Percentiles rank a stretch among this genome's conserved stretches.
Conservation (phyloP, 2,797 vertebrate genomes). For the Lepus townsendii region DNA sequence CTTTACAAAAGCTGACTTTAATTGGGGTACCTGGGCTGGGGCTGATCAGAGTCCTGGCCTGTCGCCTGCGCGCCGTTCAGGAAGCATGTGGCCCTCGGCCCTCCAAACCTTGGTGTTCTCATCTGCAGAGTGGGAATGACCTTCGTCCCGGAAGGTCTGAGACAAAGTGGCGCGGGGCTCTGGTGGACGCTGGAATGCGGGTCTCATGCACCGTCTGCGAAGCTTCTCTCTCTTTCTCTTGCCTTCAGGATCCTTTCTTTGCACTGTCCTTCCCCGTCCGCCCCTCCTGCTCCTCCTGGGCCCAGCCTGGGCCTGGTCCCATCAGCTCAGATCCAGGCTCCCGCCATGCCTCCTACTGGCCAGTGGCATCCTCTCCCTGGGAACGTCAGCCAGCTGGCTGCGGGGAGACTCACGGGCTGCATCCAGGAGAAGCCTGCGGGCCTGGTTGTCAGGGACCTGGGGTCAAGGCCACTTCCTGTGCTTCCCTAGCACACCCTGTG, state of each 20-base stretch:
- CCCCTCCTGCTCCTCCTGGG: neutral
- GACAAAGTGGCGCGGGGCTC: neutral
- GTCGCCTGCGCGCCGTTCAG: neutral
- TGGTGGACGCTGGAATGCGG: neutral
- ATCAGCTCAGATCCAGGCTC: neutral
- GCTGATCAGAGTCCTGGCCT: neutral
- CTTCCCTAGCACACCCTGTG: neutral
- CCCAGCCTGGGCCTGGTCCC: neutral
- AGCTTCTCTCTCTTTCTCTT: neutral
- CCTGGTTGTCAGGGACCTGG: neutral
- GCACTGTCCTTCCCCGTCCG: neutral
- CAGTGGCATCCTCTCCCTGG: neutral
- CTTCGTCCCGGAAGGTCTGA: neutral
- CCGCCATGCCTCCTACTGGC: neutral
- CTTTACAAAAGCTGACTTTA: neutral
- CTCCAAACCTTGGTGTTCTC: neutral
- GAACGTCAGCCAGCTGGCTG: neutral
- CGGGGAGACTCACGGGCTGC: neutral
- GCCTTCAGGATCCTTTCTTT: neutral
- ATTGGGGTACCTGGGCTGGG: neutral
- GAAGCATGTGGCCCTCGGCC: neutral
- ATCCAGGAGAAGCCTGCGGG: neutral
- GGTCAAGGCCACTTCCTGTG: neutral
- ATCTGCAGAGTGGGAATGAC: neutral
- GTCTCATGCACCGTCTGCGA: neutral